phyloP scores from a whole-genome alignment of 2,888 invertebrate species.

The Agrotis segetum region DNA sequence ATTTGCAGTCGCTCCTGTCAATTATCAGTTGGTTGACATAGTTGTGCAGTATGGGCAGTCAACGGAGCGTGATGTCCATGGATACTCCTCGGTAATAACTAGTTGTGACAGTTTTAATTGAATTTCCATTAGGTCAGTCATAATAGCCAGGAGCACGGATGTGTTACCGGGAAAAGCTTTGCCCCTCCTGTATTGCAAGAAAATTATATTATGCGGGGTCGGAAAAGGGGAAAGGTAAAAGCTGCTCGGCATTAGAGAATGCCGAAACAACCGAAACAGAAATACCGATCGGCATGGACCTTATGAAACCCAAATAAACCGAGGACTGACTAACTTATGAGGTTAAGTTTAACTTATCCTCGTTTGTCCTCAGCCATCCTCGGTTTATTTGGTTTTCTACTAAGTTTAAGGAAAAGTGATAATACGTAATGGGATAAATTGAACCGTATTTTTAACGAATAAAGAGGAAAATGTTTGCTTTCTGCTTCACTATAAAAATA shows the following conservation, averaged over 20 bases:
- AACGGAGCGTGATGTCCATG: slow-evolving; percentile 24
- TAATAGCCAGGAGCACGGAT: not conserved
- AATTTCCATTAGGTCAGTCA: not conserved
- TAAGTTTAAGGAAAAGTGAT: not conserved
- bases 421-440: not conserved
- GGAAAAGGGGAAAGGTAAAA: no score
- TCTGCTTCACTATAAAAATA: not conserved
- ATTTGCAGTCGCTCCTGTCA: slow-evolving; percentile 30
- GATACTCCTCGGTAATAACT: slow-evolving; percentile 1
- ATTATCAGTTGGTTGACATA: slow-evolving; percentile 43
- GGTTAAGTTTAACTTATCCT: no score
- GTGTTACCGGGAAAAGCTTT: not conserved
- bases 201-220: no score
- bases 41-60: slow-evolving; percentile 16
- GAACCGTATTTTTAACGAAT: not conserved
- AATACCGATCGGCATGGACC: no score
- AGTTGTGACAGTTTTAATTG: not conserved
- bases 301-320: no score
- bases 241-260: no score
- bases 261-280: no score
- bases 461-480: not conserved
- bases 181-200: not conserved
- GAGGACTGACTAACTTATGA: no score
- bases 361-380: no score
- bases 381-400: no score